Conservation (phyloP, 2,888 invertebrate genomes). For the Lasius platythorax region DNA sequence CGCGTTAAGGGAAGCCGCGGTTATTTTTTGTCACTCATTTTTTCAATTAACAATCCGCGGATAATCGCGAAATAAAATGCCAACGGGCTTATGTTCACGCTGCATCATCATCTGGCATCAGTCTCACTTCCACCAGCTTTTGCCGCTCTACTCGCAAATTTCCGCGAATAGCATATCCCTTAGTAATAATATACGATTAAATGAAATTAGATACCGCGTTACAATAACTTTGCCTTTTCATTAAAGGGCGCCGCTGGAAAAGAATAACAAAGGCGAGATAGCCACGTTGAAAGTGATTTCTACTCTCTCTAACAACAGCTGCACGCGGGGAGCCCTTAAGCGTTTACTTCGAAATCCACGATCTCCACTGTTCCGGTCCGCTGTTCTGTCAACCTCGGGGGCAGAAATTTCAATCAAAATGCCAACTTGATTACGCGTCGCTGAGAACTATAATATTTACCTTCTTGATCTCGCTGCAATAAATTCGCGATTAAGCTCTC, state of each 20-base stretch:
- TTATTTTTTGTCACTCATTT: conserved; percentile 52
- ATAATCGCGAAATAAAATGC: conserved; percentile 38
- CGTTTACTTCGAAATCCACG: conserved; percentile 38
- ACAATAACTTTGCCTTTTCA: conserved; percentile 78
- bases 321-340: conserved; percentile 4
- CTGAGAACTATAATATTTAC: conserved; percentile 10
- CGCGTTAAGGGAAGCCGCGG: background rate
- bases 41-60: conserved; percentile 61
- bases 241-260: conserved; percentile 68
- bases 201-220: conserved; percentile 77
- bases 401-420: conserved; percentile 21
- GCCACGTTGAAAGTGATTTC: conserved; percentile 54
- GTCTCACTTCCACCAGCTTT: conserved; percentile 20
- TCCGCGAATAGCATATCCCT: conserved; percentile 61
- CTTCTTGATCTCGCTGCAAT: conserved; percentile 12
- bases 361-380: conserved; percentile 6
- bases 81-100: conserved; percentile 34
- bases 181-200: conserved; percentile 78
- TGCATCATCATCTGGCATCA: conserved; percentile 21
- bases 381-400: conserved; percentile 9
- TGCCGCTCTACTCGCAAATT: conserved; percentile 61
- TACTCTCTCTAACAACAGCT: conserved; percentile 29
- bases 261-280: conserved; percentile 42
- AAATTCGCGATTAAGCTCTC: conserved; percentile 22
- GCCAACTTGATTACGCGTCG: conserved; percentile 8